phyloP scores from a whole-genome alignment of 2,113 vertebrate species.

The Excalfactoria chinensis region DNA sequence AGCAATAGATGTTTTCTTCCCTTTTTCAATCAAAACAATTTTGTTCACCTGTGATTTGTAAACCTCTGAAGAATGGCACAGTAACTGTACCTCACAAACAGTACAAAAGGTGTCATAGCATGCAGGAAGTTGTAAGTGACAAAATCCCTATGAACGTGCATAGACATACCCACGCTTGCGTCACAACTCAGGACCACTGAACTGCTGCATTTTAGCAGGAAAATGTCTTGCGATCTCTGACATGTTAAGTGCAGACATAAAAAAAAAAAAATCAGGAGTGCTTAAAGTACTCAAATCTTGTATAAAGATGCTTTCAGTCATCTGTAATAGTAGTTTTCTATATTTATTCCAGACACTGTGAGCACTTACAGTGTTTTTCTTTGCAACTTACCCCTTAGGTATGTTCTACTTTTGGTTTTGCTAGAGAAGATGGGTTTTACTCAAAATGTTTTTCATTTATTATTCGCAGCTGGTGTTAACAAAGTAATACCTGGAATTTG shows the following conservation, averaged over 20 bases:
- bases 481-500: conserved; percentile 12
- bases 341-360: not conserved
- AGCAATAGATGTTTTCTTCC: not conserved
- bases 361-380: rapidly evolving
- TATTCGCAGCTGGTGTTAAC: conserved; percentile 44
- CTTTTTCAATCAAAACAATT: not conserved
- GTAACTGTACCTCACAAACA: not conserved
- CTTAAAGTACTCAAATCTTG: not conserved
- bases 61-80: not conserved
- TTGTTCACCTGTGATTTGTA: not conserved
- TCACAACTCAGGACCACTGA: not conserved
- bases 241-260: not conserved
- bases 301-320: not conserved
- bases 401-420: not conserved
- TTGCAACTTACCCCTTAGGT: not conserved
- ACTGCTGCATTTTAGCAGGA: not conserved
- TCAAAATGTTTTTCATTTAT: not conserved
- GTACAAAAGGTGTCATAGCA: not conserved
- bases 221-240: not conserved
- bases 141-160: not conserved
- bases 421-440: not conserved
- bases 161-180: not conserved
- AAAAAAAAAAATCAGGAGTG: not conserved
- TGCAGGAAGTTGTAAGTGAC: not conserved
- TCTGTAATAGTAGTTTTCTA: not conserved